Base-by-base conservation (phyloP, 2,113 vertebrate genomes). In the Phoxinus phoxinus region DNA sequence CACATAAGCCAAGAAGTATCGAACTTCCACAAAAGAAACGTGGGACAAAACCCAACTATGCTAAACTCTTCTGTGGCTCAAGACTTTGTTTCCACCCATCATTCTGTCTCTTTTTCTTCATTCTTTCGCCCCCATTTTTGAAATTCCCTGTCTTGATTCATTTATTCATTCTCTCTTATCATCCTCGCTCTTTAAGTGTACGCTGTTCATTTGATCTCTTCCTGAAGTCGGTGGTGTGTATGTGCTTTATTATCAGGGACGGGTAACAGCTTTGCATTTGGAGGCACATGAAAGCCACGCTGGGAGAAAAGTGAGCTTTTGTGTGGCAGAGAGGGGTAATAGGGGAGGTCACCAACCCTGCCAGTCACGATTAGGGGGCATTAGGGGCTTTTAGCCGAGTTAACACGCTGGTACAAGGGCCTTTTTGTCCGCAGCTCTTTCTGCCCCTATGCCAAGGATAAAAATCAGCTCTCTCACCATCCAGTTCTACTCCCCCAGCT, bases 291-390 rank as follows among this genome's bases (percentile, higher is more conserved):
- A 94, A 94, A 94, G 93, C 79, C 79, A 27, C 15, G 37, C 5
- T 32, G 17, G 59, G 83, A 76, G 79, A 87, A 90, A 90, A 92
- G 89, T 73, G 83, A 71, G 71, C 88, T 89, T 90, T 91, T 91
- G 89, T 90, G 79, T 63, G 41, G 78, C 73, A 56, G 61, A 86
- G 87, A 74, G 87, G 71, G 78, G 84, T 87, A 73, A 90, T 81
- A 86, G 84, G 79, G 89, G 90, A 90, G 92, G 93, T 94, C 93
- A 90, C 87, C 91, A 88, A 91, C 92, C 92, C 92, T 94, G 93
- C 93, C 94, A 94, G 92, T 94, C 94, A 94, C 92, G 93, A 94
- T 95, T 94, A 94, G 89, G 87, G 89, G 90, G 92, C 91, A 90
- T 92, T 88, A 88, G 89, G 84, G 89, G 89, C 89, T 85, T 94